phyloP scores from a whole-genome alignment of 2,888 invertebrate species.

The Apodemia zela region DNA sequence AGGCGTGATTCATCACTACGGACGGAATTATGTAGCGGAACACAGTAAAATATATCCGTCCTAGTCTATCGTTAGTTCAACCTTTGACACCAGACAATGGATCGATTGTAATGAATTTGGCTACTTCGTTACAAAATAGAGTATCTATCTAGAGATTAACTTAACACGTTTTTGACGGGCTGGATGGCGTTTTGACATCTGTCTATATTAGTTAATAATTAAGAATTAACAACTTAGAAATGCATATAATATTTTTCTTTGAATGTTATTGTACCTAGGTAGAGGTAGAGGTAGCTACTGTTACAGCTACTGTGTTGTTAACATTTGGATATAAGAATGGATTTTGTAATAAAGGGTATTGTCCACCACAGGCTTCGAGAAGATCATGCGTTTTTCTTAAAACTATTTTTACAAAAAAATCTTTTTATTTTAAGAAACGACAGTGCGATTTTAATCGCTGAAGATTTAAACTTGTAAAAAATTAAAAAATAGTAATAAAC shows the following conservation, averaged over 20 bases:
- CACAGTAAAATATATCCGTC: slow-evolving; percentile 61
- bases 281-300: no score
- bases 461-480: no score
- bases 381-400: no score
- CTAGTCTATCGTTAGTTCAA: slow-evolving; percentile 61
- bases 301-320: not conserved
- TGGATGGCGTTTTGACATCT: slow-evolving; percentile 11
- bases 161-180: slow-evolving; percentile 10
- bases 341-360: no score
- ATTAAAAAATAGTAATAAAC: no score
- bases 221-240: not conserved
- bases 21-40: slow-evolving; percentile 57
- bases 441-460: no score
- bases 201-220: not conserved
- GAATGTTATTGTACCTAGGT: not conserved
- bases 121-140: slow-evolving; percentile 44
- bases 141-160: not conserved
- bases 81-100: slow-evolving; percentile 68
- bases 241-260: not conserved
- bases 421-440: no score
- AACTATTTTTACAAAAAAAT: no score
- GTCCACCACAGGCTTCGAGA: no score
- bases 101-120: slow-evolving; percentile 71
- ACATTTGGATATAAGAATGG: no score
- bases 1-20: slow-evolving; percentile 75